Conservation (phyloP, 2,888 invertebrate genomes). For the Papilio protenor region DNA sequence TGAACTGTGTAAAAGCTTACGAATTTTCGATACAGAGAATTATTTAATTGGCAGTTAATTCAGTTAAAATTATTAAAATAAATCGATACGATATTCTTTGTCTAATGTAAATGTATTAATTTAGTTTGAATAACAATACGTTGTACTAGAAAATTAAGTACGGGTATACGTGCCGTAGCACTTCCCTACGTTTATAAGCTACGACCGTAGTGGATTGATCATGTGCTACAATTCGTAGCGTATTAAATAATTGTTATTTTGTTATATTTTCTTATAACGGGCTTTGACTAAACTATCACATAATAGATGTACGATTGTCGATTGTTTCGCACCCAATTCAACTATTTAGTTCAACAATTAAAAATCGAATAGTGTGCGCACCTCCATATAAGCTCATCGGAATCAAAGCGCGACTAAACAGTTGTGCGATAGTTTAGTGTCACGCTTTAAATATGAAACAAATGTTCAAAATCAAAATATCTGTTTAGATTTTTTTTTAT, state of each 20-base stretch:
- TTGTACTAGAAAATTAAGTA: background rate
- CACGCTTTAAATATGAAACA: too few relatives aligned
- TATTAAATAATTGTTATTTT: background rate
- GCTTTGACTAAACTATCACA: too few relatives aligned
- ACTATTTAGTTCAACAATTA: too few relatives aligned
- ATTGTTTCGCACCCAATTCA: too few relatives aligned
- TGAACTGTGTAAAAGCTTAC: background rate
- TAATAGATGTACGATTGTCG: too few relatives aligned
- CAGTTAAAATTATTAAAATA: background rate
- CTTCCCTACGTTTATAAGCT: background rate
- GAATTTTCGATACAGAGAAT: background rate
- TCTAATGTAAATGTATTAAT: background rate
- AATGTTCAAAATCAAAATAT: too few relatives aligned
- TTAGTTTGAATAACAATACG: background rate
- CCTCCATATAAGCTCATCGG: too few relatives aligned
- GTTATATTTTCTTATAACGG: too few relatives aligned
- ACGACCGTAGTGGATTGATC: background rate
- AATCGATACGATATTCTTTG: background rate
- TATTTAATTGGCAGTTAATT: background rate
- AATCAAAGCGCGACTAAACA: too few relatives aligned
- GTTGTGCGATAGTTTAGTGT: too few relatives aligned
- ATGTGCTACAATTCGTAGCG: background rate
- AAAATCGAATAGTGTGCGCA: too few relatives aligned
- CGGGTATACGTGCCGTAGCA: background rate
- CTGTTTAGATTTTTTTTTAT: too few relatives aligned